phyloP scores from a whole-genome alignment of 2,113 vertebrate genomes.

The Thalassarche chlororhynchos region DNA sequence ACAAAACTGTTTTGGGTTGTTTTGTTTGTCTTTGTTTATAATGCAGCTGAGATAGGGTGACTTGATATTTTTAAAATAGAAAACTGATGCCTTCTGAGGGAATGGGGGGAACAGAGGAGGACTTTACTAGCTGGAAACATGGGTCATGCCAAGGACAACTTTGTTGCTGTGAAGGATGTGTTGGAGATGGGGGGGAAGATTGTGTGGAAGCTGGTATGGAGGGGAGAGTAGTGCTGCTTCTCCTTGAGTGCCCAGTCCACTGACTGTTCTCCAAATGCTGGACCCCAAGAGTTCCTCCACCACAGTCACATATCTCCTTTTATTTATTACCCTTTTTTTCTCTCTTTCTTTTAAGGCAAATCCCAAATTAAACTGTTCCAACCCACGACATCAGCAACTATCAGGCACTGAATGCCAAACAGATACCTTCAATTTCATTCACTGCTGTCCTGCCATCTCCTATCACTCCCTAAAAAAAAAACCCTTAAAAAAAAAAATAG shows the following conservation, averaged over 20 bases:
- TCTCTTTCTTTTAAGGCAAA: neutral
- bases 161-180: slow-evolving; percentile 16
- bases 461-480: neutral
- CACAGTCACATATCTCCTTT: neutral
- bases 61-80: slow-evolving; percentile 69
- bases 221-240: neutral
- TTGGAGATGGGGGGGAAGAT: neutral
- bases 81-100: slow-evolving; percentile 55
- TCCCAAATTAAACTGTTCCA: neutral
- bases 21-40: slow-evolving; percentile 67
- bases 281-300: neutral
- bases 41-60: slow-evolving; percentile 58
- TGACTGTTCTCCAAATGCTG: neutral
- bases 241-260: neutral
- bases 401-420: neutral
- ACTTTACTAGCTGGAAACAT: slow-evolving; percentile 39
- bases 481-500: neutral
- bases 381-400: neutral
- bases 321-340: neutral
- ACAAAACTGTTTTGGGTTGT: slow-evolving; percentile 44
- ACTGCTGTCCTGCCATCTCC: neutral
- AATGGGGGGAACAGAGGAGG: neutral
- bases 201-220: neutral
- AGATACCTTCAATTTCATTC: neutral
- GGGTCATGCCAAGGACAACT: slow-evolving; percentile 57